Evolutionary conservation across 2,113 vertebrate genomes (phyloP).

Genomic region (Saguinus midas): DNA sequence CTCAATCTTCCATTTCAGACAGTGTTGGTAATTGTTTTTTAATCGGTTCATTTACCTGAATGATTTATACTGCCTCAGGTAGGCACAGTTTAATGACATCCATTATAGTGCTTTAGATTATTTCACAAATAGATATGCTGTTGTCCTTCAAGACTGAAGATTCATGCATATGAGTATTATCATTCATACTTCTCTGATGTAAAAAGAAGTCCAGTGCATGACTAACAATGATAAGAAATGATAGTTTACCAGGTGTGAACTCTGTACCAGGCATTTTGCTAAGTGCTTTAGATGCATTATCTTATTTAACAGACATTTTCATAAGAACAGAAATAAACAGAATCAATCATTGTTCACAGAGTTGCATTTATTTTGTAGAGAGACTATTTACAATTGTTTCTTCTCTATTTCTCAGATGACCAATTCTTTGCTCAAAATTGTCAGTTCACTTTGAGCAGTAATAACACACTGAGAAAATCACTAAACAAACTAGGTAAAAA

Average conservation of each 20-base stretch:
- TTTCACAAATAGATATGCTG: constrained; percentile 76
- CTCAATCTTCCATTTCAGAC: constrained; percentile 73
- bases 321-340: neutral
- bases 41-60: constrained; percentile 80
- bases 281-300: neutral
- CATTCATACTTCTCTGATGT: constrained; percentile 41
- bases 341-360: neutral
- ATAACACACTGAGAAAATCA: neutral
- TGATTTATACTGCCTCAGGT: constrained; percentile 81
- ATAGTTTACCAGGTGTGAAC: constrained; percentile 10
- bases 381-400: neutral
- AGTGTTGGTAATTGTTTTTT: constrained; percentile 79
- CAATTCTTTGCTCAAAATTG: constrained; percentile 17
- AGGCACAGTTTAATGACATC: constrained; percentile 79
- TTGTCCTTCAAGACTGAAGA: constrained; percentile 78
- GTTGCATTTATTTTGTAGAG: neutral
- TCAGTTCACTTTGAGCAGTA: neutral
- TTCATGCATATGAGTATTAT: constrained; percentile 34
- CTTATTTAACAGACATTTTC: constrained; percentile 54
- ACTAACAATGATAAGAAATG: constrained; percentile 25
- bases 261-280: neutral
- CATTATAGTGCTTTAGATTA: constrained; percentile 75
- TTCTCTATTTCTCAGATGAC: neutral
- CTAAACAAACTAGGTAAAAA: neutral
- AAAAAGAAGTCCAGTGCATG: neutral